Base-by-base conservation (phyloP, 2,797 vertebrate genomes). In the Gallinago stenura region DNA sequence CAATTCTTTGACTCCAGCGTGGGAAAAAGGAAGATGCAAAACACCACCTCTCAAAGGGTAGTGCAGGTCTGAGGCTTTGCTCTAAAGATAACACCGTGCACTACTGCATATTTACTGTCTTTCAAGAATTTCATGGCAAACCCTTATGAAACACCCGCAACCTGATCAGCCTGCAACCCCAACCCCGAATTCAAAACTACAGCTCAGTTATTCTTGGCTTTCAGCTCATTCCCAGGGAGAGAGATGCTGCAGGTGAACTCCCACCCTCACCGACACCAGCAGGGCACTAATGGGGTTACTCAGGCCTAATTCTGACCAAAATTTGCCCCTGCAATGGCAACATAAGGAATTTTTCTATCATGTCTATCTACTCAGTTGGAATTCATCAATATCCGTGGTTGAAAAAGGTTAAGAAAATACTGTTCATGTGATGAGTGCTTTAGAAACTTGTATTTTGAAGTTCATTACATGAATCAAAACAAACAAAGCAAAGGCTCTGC, bases 391-490 rank as follows among this genome's bases (percentile, higher is more conserved):
- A 71, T 21, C 56, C 64, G 6, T 20, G 46, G 28, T 19, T 93
- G 33, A 82, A 82, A 43, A 2, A 30, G 22, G 20, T 50, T 50
- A 35, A 51, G 30, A 61, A 88, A 57, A 81, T 13, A 1, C 3
- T 12, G 5, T 66, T 76, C 69, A 22, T 43, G 22, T 8, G 6
- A 51, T 0, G 1, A 6, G 17, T 0, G 0, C 51, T 89, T 85
- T 31, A 60, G 37, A 72, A 84, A 41, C 14, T 41, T 46, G 12
- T 2, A 11, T 72, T 83, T 57, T 41, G 4, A 30, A 51, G n/a
- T 22, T 76, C 24, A 12, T 33, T 7, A 8, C 0, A 0, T 64
- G n/a, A 57, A 78, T 33, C 25, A 69, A 54, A 71, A 54, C 0
- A 0, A 51, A 54, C 2, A 22, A 28, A 26, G 11, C 48, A 19